Evolutionary conservation across 2,888 invertebrate genomes (phyloP), one percentile per base, ranked within the genome.

Genomic region (Oeneis ivallda): DNA sequence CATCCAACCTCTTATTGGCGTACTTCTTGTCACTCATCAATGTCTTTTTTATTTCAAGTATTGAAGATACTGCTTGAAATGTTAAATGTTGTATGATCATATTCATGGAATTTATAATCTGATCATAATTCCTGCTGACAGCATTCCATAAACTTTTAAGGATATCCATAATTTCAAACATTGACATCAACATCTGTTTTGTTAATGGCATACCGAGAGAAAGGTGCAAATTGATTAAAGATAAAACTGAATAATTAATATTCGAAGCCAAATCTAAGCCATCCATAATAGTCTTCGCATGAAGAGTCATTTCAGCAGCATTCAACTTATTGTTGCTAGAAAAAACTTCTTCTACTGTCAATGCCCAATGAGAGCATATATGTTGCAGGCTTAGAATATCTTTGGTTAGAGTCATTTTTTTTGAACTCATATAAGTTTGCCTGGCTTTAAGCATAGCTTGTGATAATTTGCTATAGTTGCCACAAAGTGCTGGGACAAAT

Each of bases 101-200:
- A 75, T 95, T 94, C 62, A 95, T 92, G 11, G 96, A 94, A 77
- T 95, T 95, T 19, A 95, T 93, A 61, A 98, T 93, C 71, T 94
- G 92, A 69, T 95, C 92, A 57, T 94, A 93, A 79, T 96, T 94
- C 47, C 94, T 91, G 63, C 94, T 93, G 74, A 96, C 95, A 13
- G 93, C 94, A 71, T 94, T 93, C 78, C 95, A 94, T 70, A 98
- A 92, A 39, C 95, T 93, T 87, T 97, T 97, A 45, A 98, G 85
- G 68, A 96, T 92, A 83, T 98, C 97, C 64, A 97, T 93, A 32
- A 98, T 92, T 76, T 95, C 94, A 86, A 97, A 98, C 59, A 98
- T 88, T 3, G 94, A 93, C 70, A 96, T 91, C 11, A 97, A 93
- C 47, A 95, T 94, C 43, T 94, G 94, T 81, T 96, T 96, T 0